Conservation (phyloP, 2,113 vertebrate genomes). For the Panthera leo region DNA sequence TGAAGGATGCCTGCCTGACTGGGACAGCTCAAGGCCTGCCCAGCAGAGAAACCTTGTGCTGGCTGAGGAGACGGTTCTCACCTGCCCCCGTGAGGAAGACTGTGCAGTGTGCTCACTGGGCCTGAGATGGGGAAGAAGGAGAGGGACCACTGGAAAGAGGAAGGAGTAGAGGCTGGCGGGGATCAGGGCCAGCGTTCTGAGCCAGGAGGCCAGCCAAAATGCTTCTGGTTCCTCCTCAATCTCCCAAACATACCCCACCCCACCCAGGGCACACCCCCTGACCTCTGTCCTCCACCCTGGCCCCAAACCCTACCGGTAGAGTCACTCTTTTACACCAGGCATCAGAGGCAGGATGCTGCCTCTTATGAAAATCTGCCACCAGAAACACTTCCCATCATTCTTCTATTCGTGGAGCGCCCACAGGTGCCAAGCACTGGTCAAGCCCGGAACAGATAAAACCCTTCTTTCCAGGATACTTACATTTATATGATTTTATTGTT, state of each 20-base stretch:
- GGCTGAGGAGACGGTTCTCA: not conserved
- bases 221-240: not conserved
- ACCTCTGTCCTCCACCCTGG: not conserved
- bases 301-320: not conserved
- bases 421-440: fast-evolving
- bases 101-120: not conserved
- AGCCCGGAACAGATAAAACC: not conserved
- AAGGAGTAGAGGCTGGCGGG: not conserved
- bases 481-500: not conserved
- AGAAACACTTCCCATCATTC: not conserved
- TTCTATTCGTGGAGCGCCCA: not conserved
- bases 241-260: too few species aligned
- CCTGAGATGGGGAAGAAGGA: not conserved
- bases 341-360: not conserved
- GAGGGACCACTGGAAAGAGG: not conserved
- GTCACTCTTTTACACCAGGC: not conserved
- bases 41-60: fast-evolving
- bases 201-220: not conserved
- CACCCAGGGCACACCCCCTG: not conserved
- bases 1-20: not conserved
- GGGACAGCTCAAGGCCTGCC: not conserved
- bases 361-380: not conserved
- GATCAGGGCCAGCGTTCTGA: not conserved
- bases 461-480: not conserved
- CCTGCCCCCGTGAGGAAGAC: not conserved